Conservation (phyloP, 2,797 vertebrate species). For the Crocidura indochinensis region DNA sequence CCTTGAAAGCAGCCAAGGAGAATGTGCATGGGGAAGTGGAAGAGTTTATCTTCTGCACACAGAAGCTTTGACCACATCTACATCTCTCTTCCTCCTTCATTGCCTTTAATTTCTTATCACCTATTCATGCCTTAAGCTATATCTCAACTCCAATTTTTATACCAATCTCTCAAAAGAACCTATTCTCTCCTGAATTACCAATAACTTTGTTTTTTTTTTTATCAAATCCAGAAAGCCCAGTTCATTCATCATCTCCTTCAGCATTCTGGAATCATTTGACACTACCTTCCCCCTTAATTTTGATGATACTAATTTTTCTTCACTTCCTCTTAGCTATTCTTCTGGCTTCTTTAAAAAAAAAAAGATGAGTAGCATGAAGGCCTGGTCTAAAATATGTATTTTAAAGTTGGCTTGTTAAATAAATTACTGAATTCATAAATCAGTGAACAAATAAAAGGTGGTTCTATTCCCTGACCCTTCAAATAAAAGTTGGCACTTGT, state of each 20-base stretch:
- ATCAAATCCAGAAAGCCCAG: neutral
- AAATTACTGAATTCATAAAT: slow-evolving; percentile 6
- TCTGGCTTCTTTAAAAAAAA: neutral
- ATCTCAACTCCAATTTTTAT: slow-evolving; percentile 7
- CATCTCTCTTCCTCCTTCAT: neutral
- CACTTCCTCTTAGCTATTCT: slow-evolving; percentile 27
- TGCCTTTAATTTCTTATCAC: slow-evolving; percentile 5
- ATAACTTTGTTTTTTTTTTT: slow-evolving; percentile 36
- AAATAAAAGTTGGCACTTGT: neutral
- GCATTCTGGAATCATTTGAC: neutral
- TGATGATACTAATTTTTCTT: neutral
- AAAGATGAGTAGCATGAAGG: neutral
- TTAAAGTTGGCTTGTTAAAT: slow-evolving; percentile 35
- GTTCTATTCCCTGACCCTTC: neutral
- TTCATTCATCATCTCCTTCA: slow-evolving; percentile 32
- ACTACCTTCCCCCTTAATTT: neutral
- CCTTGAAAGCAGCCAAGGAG: neutral
- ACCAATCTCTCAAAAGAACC: neutral
- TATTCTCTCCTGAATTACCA: slow-evolving; percentile 22
- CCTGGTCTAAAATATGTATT: neutral
- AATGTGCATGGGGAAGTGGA: neutral
- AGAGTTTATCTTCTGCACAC: neutral
- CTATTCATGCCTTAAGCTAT: neutral
- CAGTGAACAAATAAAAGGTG: slow-evolving; percentile 13
- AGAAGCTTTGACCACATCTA: neutral